Evolutionary conservation across 2,888 invertebrate species (phyloP).

Genomic region (Resseliella maxima): DNA sequence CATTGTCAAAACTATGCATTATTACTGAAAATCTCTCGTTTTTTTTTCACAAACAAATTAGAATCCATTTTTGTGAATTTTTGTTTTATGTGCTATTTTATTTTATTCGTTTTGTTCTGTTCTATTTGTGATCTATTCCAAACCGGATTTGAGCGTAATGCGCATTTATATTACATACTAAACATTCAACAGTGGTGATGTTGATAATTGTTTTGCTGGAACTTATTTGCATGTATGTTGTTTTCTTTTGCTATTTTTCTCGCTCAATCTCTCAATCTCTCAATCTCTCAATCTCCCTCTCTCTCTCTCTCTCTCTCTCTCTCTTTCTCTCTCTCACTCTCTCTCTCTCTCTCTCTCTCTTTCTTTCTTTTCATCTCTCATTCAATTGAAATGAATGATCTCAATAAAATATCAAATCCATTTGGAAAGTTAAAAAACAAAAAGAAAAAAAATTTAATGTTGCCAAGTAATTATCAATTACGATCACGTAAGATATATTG

Average conservation of each 20-base stretch:
- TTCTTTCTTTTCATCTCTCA: not conserved
- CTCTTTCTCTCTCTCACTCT: not conserved
- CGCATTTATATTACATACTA: constrained; percentile 4
- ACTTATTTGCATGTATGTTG: not conserved
- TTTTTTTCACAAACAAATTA: not conserved
- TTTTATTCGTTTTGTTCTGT: not conserved
- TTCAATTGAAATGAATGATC: too few relatives aligned
- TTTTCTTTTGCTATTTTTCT: not conserved
- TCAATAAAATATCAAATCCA: too few relatives aligned
- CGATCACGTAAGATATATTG: too few relatives aligned
- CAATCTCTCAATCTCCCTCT: not conserved
- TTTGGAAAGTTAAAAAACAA: too few relatives aligned
- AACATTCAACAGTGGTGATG: not conserved
- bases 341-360: not conserved
- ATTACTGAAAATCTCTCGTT: constrained; percentile 2
- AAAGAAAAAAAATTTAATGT: too few relatives aligned
- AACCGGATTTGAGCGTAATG: constrained; percentile 45
- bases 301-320: too few relatives aligned
- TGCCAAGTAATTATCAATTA: too few relatives aligned
- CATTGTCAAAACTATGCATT: constrained; percentile 38
- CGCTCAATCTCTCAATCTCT: not conserved
- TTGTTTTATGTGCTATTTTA: not conserved
- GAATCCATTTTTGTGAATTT: constrained; percentile 27
- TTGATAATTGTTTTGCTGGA: not conserved
- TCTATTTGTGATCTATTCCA: constrained; percentile 7